Evolutionary conservation across 1,140 invertebrate species (phyloP).

Genomic region (Platyura marginata): DNA sequence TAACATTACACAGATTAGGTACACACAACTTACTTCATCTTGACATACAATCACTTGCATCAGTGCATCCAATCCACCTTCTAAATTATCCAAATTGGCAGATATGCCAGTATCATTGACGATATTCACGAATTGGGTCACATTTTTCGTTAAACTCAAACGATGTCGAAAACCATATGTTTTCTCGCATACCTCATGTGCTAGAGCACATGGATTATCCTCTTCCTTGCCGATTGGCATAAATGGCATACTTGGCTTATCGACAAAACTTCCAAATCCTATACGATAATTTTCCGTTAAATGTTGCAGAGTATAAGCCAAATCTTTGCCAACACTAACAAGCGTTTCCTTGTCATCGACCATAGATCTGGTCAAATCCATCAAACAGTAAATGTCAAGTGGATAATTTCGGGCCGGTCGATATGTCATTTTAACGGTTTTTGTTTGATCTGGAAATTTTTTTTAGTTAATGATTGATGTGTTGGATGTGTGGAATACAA

Average conservation of each 20-base stretch:
- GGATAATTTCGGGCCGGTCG: constrained; percentile 62
- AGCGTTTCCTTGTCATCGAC: constrained; percentile 67
- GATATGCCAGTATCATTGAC: constrained; percentile 56
- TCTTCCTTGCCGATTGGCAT: constrained; percentile 31
- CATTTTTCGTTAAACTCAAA: constrained; percentile 38
- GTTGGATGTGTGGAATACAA: not conserved
- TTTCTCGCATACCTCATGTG: constrained; percentile 28
- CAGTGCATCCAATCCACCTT: constrained; percentile 96
- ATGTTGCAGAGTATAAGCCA: constrained; percentile 40
- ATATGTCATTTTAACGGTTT: constrained; percentile 31
- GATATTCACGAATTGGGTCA: constrained; percentile 30
- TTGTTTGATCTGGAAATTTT: constrained; percentile 27
- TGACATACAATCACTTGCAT: constrained; percentile 91
- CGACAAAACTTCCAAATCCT: constrained; percentile 71
- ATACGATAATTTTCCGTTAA: constrained; percentile 69
- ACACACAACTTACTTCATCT: constrained; percentile 29
- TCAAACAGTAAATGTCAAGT: constrained; percentile 81
- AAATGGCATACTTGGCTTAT: constrained; percentile 64
- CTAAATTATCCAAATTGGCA: constrained; percentile 92
- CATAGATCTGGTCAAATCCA: constrained; percentile 86
- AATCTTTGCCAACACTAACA: constrained; percentile 44
- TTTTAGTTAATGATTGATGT: no score
- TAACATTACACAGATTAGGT: not conserved
- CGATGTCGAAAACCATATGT: constrained; percentile 55
- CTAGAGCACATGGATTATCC: constrained; percentile 33